Percentiles rank a stretch among this genome's conserved stretches.
Evolutionary conservation across 2,113 vertebrate genomes (phyloP).

Genomic region (Oreocharis arfaki): DNA sequence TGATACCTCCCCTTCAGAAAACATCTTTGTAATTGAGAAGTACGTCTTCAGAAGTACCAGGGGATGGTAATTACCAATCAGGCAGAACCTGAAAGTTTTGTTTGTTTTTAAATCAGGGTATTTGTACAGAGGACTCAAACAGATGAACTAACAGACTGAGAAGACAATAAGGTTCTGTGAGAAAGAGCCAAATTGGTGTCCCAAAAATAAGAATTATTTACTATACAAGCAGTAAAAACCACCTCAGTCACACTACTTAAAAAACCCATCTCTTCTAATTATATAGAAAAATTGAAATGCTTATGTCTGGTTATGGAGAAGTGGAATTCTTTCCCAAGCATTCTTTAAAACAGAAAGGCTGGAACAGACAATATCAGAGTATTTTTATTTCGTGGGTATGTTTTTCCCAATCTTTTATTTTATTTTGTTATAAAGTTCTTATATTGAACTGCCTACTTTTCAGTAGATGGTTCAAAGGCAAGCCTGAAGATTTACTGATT

Average conservation of each 20-base stretch:
- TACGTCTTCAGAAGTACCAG: neutral
- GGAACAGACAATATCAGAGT: neutral
- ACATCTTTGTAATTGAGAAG: neutral
- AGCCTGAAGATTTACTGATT: neutral
- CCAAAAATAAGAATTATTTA: neutral
- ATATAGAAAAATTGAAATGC: neutral
- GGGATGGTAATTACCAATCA: neutral
- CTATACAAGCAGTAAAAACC: neutral
- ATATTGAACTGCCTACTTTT: neutral
- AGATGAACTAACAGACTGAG: neutral
- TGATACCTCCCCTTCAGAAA: neutral
- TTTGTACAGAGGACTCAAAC: neutral
- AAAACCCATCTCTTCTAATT: neutral
- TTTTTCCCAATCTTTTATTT: neutral
- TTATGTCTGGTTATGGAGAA: neutral
- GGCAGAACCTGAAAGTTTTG: neutral
- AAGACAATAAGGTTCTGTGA: neutral
- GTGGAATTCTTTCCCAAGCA: neutral
- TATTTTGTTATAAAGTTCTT: neutral
- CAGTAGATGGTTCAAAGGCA: neutral
- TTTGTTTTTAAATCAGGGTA: neutral
- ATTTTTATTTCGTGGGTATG: neutral
- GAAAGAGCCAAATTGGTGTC: neutral
- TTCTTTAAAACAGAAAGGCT: neutral
- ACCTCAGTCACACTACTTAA: neutral